Evolutionary conservation across 2,113 vertebrate species (phyloP), one percentile per base, ranked within the genome.

Genomic region (Pteruthius melanotis): DNA sequence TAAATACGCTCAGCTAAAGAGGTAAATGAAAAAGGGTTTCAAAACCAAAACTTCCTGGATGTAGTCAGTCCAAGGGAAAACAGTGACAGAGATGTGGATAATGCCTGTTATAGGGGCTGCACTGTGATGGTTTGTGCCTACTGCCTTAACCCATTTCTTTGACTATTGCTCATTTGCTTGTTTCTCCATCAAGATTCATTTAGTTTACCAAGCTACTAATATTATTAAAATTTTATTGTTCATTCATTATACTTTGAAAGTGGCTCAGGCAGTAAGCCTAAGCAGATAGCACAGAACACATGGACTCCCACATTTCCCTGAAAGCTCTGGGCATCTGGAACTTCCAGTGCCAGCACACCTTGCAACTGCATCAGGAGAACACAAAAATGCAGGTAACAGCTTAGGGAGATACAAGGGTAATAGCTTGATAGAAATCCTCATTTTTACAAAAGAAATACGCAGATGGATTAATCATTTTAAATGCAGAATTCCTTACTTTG

Each of bases 401-500:
- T 22, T n/a, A 42, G 26, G 37, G 19, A 82, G 17, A 82, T 22
- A 11, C 10, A 63, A 65, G 27, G 42, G 15, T 49, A 90, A 90
- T 0, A 72, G 54, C 11, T 42, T 50, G 19, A 81, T 42, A 74
- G 2, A 59, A 69, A 77, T 42, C 40, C 19, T 27, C 59, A 1
- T 15, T 50, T 27, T 59, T 66, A 40, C 3, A 74, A 44, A 49
- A 90, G 13, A 89, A 83, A 94, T 27, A 20, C 40, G 35, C 5
- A 66, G 50, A 63, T 13, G 35, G 7, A 44, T 22, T 64, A 45
- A 57, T 87, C 80, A 92, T 35, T n/a, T 68, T 22, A 40, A 68
- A 49, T 52, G 31, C 22, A 94, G 11, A 83, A 77, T 49, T 68
- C 78, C 98, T 97, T 98, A 99, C 99, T 98, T 99, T 99, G 52